Evolutionary conservation across 2,797 vertebrate species (phyloP).

Genomic region (Podarcis siculus): DNA sequence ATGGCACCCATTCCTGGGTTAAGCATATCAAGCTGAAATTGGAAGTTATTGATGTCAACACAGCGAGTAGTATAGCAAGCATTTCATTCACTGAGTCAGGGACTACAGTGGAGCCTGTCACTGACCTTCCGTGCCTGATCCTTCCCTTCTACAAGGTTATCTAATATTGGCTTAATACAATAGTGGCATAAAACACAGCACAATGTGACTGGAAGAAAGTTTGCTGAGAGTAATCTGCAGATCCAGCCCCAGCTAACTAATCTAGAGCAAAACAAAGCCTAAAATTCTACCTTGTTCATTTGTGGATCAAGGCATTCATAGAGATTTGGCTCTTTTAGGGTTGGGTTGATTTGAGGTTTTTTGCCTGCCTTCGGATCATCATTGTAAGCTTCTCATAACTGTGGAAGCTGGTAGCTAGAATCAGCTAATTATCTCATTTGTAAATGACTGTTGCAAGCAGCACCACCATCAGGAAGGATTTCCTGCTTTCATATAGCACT

Average conservation of each 20-base stretch:
- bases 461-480: not conserved
- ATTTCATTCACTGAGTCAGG: not conserved
- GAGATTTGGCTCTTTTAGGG: not conserved
- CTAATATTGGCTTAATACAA: not conserved
- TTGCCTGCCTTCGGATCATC: not conserved
- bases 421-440: not conserved
- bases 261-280: not conserved
- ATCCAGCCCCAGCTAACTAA: not conserved
- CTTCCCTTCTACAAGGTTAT: not conserved
- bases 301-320: not conserved
- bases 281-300: not conserved
- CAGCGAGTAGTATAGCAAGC: too few species aligned
- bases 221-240: not conserved
- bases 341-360: not conserved
- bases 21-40: not conserved
- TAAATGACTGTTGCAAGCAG: not conserved
- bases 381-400: rapidly evolving
- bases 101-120: not conserved
- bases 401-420: not conserved
- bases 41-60: not conserved
- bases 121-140: not conserved
- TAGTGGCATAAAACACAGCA: not conserved
- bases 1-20: not conserved
- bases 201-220: not conserved
- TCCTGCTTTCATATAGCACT: not conserved